Evolutionary conservation across 1,140 invertebrate genomes (phyloP).

Genomic region (Sitobion miscanthi): DNA sequence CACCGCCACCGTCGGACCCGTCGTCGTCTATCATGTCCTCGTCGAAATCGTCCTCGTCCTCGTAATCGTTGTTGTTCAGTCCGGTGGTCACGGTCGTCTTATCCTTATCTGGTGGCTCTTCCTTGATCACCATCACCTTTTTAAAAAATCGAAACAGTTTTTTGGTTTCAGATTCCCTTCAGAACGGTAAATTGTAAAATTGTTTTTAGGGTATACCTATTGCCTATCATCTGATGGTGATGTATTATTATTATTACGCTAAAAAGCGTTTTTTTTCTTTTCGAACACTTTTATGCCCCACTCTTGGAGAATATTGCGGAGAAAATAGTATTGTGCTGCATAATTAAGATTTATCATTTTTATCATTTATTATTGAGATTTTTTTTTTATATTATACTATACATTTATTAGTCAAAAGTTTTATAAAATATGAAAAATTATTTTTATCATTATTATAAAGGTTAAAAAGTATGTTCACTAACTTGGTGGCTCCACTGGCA

Average conservation of each 20-base stretch:
- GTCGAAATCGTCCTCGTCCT: conserved; percentile 62
- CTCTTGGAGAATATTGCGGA: no score
- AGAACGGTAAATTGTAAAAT: neutral
- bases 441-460: no score
- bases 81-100: conserved; percentile 58
- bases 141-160: neutral
- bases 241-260: neutral
- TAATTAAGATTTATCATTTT: no score
- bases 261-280: neutral
- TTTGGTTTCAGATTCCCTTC: neutral
- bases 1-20: conserved; percentile 57
- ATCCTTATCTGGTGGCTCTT: conserved; percentile 56
- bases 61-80: conserved; percentile 45
- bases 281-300: no score
- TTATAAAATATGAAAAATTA: no score
- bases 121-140: conserved; percentile 43
- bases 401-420: no score
- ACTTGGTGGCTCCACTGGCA: no score
- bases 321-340: no score
- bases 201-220: neutral
- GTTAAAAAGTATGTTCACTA: no score
- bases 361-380: no score
- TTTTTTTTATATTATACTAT: no score
- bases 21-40: conserved; percentile 61
- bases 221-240: neutral